Conservation (phyloP, 2,888 invertebrate genomes). For the Nezara viridula region DNA sequence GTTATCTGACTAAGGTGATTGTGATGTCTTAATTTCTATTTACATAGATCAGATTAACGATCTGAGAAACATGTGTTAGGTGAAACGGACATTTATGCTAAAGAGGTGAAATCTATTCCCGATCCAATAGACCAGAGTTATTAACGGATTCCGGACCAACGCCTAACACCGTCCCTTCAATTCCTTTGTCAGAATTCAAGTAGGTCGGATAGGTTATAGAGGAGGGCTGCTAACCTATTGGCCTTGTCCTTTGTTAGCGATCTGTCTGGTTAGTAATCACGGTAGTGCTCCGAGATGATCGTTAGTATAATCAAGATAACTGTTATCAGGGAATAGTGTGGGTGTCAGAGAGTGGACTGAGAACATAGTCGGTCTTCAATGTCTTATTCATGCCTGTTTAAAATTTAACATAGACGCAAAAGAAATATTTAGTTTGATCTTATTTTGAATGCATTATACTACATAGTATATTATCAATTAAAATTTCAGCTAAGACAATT, state of each 20-base stretch:
- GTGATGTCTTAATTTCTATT: slow-evolving; percentile 17
- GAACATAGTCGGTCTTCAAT: background rate
- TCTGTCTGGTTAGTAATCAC: slow-evolving; percentile 13
- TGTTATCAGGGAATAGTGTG: background rate
- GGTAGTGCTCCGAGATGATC: background rate
- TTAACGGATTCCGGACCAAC: slow-evolving; percentile 18
- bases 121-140: background rate
- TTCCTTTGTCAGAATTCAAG: slow-evolving; percentile 33
- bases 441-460: too few species aligned
- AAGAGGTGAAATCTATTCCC: slow-evolving; percentile 42
- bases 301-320: background rate
- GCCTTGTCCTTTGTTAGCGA: background rate
- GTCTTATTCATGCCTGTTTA: too few species aligned
- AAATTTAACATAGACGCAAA: too few species aligned
- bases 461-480: too few species aligned
- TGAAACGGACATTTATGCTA: slow-evolving; percentile 42
- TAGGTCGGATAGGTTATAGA: background rate
- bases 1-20: background rate
- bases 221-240: background rate
- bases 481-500: too few species aligned
- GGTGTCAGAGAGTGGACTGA: background rate
- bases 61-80: slow-evolving; percentile 26
- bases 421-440: too few species aligned
- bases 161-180: slow-evolving; percentile 4
- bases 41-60: background rate